Conservation (phyloP, 1,140 invertebrate species). For the Drosophila miranda region DNA sequence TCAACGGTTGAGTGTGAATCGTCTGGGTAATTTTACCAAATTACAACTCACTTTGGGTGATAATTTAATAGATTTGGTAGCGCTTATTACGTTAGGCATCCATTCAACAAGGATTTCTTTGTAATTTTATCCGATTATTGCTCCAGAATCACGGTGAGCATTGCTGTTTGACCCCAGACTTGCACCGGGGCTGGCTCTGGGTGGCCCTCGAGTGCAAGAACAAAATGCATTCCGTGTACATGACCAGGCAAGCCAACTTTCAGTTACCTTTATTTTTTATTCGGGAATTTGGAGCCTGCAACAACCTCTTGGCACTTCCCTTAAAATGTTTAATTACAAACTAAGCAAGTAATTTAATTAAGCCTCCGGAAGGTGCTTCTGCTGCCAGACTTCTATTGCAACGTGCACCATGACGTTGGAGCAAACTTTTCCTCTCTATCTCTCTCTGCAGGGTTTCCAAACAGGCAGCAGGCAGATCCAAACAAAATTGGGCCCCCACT, state of each 20-base stretch:
- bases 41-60: conserved; percentile 29
- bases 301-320: conserved; percentile 15
- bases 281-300: neutral
- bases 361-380: conserved; percentile 40
- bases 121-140: too few species aligned
- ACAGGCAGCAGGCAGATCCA: too few species aligned
- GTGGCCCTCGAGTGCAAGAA: too few species aligned
- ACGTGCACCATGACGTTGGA: conserved; percentile 23
- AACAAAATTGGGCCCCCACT: conserved; percentile 11
- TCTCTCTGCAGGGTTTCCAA: neutral
- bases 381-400: conserved; percentile 1
- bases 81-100: too few species aligned
- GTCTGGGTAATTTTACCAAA: conserved; percentile 23
- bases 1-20: conserved; percentile 34
- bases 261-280: too few species aligned
- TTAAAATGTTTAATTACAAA: conserved; percentile 39
- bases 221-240: too few species aligned
- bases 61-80: neutral
- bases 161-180: too few species aligned
- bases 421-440: conserved; percentile 26
- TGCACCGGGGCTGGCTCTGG: too few species aligned
- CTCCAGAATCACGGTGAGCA: too few species aligned
- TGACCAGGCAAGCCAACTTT: too few species aligned
- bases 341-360: conserved; percentile 36
- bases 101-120: too few species aligned